These are phyloP conservation scores for Netelia inedita DNA, from an alignment of 2,888 invertebrate species.

Conservation along the genomic window DNA sequence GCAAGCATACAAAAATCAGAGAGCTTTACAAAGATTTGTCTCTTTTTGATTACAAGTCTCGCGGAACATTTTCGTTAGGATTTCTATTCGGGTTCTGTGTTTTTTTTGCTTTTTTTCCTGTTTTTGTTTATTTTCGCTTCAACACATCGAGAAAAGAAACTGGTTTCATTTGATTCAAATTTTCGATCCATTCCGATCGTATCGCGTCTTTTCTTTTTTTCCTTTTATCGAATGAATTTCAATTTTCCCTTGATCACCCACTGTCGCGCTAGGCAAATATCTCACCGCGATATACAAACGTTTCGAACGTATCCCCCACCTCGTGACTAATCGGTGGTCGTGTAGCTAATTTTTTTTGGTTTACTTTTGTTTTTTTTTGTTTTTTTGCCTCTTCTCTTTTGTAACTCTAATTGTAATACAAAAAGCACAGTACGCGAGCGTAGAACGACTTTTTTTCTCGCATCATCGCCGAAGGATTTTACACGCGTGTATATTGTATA, in stretches of 20 bases:
- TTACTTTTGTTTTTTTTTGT: background rate
- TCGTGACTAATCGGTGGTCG: constrained; percentile 9
- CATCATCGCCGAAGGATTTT: background rate
- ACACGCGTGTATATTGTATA: constrained; percentile 6
- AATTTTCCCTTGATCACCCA: constrained; percentile 15
- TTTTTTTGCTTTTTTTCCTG: constrained; percentile 16
- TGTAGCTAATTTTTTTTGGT: background rate
- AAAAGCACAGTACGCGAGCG: constrained; percentile 57
- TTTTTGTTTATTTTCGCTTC: constrained; percentile 10
- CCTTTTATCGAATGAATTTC: background rate
- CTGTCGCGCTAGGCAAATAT: constrained; percentile 4
- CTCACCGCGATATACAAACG: constrained; percentile 46
- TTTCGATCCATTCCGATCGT: constrained; percentile 10
- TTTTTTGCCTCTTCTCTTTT: constrained; percentile 9
- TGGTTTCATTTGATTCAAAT: background rate
- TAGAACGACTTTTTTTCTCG: constrained; percentile 31
- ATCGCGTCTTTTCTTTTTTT: constrained; percentile 14
- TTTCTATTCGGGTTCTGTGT: constrained; percentile 43
- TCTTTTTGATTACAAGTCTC: constrained; percentile 69
- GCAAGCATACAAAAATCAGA: constrained; percentile 76
- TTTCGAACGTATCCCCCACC: constrained; percentile 27
- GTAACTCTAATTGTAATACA: constrained; percentile 50
- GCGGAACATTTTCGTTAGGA: constrained; percentile 60
- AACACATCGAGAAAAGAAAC: background rate
- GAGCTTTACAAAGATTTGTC: constrained; percentile 74